phyloP scores from a whole-genome alignment of 2,113 vertebrate species.

The Neotoma lepida region DNA sequence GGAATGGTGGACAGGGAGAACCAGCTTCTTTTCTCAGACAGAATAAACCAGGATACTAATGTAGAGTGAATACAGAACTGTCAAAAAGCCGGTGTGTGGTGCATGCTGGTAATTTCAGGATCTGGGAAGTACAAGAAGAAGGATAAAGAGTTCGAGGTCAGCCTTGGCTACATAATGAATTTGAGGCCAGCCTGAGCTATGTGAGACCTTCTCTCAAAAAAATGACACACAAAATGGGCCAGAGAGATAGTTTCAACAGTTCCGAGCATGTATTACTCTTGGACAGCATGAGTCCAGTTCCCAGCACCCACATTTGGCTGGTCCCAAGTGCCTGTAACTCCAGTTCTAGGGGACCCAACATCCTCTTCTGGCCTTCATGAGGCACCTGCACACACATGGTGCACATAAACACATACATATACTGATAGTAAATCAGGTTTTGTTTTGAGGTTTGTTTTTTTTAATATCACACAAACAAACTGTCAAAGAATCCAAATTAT shows the following conservation, averaged over 20 bases:
- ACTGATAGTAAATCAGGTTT: neutral
- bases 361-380: neutral
- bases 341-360: neutral
- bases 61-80: neutral
- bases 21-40: neutral
- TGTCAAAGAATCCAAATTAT: conserved; percentile 13
- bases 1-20: neutral
- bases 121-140: neutral
- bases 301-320: neutral
- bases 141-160: neutral
- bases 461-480: neutral
- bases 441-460: neutral
- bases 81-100: neutral
- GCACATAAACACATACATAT: neutral
- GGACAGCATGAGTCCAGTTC: neutral
- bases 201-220: neutral
- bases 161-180: neutral
- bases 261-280: neutral
- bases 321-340: neutral
- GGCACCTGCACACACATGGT: neutral
- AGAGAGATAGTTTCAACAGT: neutral
- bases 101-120: neutral
- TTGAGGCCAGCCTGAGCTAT: neutral
- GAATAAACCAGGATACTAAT: neutral
- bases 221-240: neutral